These are phyloP conservation scores for Enteromius afrohamiltoni DNA, from an alignment of 2,797 vertebrate species.

Conservation along the genomic window DNA sequence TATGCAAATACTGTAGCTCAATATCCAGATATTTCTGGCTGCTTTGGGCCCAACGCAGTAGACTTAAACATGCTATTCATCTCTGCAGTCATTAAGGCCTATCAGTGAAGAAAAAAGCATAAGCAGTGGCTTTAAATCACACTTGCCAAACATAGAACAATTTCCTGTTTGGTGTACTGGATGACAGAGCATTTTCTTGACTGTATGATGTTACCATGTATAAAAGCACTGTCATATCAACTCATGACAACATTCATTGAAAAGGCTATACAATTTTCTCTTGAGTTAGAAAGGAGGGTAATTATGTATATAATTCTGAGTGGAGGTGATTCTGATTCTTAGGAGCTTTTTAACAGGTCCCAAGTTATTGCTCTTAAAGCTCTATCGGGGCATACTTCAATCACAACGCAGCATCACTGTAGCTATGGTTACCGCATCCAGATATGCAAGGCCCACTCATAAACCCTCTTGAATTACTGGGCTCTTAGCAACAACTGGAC, in stretches of 20 bases:
- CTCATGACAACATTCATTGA: not conserved
- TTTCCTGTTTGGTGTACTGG: not conserved
- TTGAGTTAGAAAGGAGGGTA: not conserved
- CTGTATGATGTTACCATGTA: slow-evolving; percentile 17
- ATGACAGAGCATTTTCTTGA: slow-evolving; percentile 3
- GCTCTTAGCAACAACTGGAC: not conserved
- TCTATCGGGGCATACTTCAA: not conserved
- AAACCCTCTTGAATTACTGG: slow-evolving; percentile 6
- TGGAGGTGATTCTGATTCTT: not conserved
- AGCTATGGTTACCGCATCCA: slow-evolving; percentile 53
- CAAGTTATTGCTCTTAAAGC: slow-evolving; percentile 33
- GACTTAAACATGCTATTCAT: slow-evolving; percentile 50
- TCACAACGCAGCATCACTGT: slow-evolving; percentile 29
- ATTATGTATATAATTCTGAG: slow-evolving; percentile 6
- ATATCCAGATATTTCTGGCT: not conserved
- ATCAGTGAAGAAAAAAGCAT: slow-evolving; percentile 26
- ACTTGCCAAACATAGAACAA: not conserved
- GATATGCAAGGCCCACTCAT: not conserved
- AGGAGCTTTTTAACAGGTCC: slow-evolving; percentile 9
- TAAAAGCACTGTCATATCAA: not conserved
- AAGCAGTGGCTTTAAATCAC: slow-evolving; percentile 31
- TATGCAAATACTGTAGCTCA: not conserved
- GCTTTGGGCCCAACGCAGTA: slow-evolving; percentile 37
- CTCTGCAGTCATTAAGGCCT: slow-evolving; percentile 36
- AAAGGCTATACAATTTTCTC: not conserved